phyloP scores from a whole-genome alignment of 2,797 vertebrate species.

The Sebastes oblongus region DNA sequence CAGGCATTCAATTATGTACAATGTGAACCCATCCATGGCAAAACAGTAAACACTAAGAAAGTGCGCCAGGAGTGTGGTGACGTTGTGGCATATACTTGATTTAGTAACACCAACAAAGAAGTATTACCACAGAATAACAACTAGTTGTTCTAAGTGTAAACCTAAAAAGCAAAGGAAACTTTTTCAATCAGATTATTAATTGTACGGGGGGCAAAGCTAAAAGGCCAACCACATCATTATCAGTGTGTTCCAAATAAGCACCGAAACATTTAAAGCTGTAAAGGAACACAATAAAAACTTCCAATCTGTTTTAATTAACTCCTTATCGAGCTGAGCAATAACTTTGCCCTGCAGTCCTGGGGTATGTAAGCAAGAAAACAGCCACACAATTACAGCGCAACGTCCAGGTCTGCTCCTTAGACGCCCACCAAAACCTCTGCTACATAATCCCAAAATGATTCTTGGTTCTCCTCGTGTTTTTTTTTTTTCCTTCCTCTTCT shows the following conservation, averaged over 20 bases:
- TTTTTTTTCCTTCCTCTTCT: neutral
- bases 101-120: neutral
- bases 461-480: neutral
- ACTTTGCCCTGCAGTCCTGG: neutral
- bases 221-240: constrained; percentile 5
- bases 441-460: constrained; percentile 11
- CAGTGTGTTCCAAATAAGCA: neutral
- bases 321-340: constrained; percentile 6
- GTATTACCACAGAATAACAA: neutral
- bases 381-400: constrained; percentile 2
- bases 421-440: neutral
- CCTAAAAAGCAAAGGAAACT: neutral
- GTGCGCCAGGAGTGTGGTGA: no score
- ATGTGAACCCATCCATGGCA: no score
- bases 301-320: constrained; percentile 37
- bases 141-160: neutral
- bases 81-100: no score
- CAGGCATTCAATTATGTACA: no score
- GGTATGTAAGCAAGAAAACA: constrained; percentile 16
- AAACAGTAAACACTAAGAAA: no score
- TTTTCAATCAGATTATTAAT: neutral
- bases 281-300: constrained; percentile 24
- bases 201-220: neutral
- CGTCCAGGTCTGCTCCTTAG: neutral
- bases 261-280: neutral